Evolutionary conservation across 2,113 vertebrate species (phyloP).

Genomic region (Prochilodus magdalenae): DNA sequence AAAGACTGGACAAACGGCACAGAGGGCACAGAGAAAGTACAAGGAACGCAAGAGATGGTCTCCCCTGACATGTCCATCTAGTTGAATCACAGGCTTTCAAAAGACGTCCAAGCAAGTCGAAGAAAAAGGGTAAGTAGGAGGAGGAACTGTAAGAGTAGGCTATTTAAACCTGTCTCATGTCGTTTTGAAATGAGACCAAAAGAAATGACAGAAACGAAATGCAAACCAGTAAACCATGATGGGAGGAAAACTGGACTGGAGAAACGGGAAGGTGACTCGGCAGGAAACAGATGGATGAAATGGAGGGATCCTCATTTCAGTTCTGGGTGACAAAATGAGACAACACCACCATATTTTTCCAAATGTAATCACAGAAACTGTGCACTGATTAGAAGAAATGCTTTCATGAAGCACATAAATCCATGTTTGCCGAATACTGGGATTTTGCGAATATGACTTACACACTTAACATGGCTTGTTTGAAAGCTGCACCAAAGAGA

Average conservation of each 20-base stretch:
- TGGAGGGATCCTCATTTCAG: neutral
- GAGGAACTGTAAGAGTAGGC: neutral
- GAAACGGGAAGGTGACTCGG: neutral
- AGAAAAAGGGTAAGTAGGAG: slow-evolving; percentile 33
- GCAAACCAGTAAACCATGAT: slow-evolving; percentile 5
- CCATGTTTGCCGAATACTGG: neutral
- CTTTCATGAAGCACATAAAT: neutral
- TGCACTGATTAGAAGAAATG: neutral
- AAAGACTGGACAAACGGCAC: slow-evolving; percentile 71
- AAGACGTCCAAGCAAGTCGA: slow-evolving; percentile 37
- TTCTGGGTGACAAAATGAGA: too few species aligned
- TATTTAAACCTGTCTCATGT: slow-evolving; percentile 15
- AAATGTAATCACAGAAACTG: neutral
- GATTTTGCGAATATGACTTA: neutral
- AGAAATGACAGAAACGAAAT: neutral
- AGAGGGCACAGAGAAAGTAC: slow-evolving; percentile 66
- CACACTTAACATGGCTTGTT: too few species aligned
- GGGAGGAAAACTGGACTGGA: slow-evolving; percentile 9
- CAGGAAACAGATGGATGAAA: slow-evolving; percentile 36
- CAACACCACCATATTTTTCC: too few species aligned
- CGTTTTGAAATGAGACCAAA: neutral
- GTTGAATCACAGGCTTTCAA: slow-evolving; percentile 57
- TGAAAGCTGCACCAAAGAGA: neutral
- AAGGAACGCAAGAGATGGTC: slow-evolving; percentile 66
- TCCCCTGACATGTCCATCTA: slow-evolving; percentile 72